Conservation (phyloP, 2,888 invertebrate genomes). For the Sinohyriopsis cumingii region DNA sequence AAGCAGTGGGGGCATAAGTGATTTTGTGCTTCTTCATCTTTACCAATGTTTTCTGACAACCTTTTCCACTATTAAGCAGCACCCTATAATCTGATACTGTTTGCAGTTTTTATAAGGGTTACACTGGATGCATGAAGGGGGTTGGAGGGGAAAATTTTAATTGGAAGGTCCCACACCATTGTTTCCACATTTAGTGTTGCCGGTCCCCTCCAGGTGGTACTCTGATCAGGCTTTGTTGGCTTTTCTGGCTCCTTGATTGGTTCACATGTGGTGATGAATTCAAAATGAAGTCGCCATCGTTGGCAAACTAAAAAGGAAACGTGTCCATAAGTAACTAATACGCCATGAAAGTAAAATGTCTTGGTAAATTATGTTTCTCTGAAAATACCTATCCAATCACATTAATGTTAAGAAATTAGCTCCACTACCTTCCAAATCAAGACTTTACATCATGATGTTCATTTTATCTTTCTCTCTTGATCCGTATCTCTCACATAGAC, state of each 20-base stretch:
- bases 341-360: too few species aligned
- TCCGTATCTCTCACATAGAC: too few species aligned
- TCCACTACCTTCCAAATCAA: too few species aligned
- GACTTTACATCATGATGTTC: too few species aligned
- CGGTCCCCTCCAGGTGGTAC: constrained; percentile 86
- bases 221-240: constrained; percentile 75
- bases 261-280: constrained; percentile 81
- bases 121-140: constrained; percentile 75
- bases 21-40: too few species aligned
- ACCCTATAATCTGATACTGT: constrained; percentile 19
- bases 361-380: too few species aligned
- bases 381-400: too few species aligned
- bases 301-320: constrained; percentile 81
- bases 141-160: constrained; percentile 92
- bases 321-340: too few species aligned
- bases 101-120: constrained; percentile 52
- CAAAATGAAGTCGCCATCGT: constrained; percentile 96
- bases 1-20: too few species aligned
- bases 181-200: constrained; percentile 92
- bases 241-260: constrained; percentile 62
- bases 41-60: too few species aligned
- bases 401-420: too few species aligned
- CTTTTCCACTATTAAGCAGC: constrained; percentile 6
- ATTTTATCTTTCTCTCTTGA: too few species aligned
- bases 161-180: constrained; percentile 98